A percentile compares a stretch with the other conserved stretches of the same genome.
Conservation (phyloP, 2,888 invertebrate genomes). For the Notocelia uddmanniana region DNA sequence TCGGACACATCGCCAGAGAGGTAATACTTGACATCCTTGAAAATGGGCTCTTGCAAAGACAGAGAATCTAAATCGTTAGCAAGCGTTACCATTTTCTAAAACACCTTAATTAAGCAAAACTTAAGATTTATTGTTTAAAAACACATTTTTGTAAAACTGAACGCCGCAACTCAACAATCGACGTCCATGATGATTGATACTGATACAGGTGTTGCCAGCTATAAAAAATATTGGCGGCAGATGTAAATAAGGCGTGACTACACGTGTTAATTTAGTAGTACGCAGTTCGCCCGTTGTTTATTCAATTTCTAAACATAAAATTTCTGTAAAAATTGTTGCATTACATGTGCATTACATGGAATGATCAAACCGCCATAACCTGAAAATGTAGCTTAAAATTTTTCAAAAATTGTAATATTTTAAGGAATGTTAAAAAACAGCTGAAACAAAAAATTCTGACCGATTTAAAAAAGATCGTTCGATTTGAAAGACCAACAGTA, state of each 20-base stretch:
- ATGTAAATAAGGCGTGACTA: not conserved
- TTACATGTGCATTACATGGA: no score
- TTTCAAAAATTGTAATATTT: no score
- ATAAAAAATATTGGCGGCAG: constrained; percentile 10
- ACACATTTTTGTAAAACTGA: constrained; percentile 70
- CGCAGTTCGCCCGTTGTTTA: not conserved
- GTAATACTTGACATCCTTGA: constrained; percentile 94
- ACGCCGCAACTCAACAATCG: constrained; percentile 70
- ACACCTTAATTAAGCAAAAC: constrained; percentile 51
- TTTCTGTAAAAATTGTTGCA: no score
- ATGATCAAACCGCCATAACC: no score
- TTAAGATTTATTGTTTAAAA: constrained; percentile 61
- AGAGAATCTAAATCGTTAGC: constrained; percentile 83
- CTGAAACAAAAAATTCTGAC: no score
- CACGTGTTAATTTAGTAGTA: constrained; percentile 2
- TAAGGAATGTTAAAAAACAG: no score
- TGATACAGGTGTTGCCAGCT: constrained; percentile 57
- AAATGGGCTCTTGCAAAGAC: constrained; percentile 87
- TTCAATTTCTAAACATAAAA: not conserved
- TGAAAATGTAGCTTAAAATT: no score
- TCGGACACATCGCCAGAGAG: constrained; percentile 92
- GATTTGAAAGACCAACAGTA: no score
- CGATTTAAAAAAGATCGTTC: no score
- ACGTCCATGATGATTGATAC: constrained; percentile 71
- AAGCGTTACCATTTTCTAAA: constrained; percentile 84